Conservation (phyloP, 2,797 vertebrate genomes). For the Enoplosus armatus region DNA sequence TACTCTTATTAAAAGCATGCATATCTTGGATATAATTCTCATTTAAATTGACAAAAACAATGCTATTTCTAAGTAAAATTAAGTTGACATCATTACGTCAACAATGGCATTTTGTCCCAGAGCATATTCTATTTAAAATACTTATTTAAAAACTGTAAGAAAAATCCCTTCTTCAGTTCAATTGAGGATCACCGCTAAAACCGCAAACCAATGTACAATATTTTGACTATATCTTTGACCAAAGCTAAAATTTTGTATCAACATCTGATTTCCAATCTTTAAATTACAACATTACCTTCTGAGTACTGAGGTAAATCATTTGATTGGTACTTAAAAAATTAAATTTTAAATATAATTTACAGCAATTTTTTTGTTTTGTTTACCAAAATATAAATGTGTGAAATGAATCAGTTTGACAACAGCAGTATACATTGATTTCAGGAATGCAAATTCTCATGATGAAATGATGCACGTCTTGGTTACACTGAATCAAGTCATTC, state of each 20-base stretch:
- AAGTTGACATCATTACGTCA: slow-evolving; percentile 74
- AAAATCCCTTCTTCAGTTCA: slow-evolving; percentile 75
- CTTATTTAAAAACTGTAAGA: slow-evolving; percentile 76
- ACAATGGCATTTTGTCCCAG: slow-evolving; percentile 82
- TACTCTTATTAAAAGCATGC: slow-evolving; percentile 86
- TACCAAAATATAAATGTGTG: slow-evolving; percentile 72
- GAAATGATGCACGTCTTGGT: slow-evolving; percentile 20
- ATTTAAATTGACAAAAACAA: slow-evolving; percentile 77
- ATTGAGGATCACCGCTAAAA: slow-evolving; percentile 58
- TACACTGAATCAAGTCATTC: slow-evolving; percentile 21
- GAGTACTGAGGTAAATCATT: slow-evolving; percentile 79
- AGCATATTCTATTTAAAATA: slow-evolving; percentile 82
- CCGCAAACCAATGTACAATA: slow-evolving; percentile 60
- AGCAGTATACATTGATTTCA: slow-evolving; percentile 58
- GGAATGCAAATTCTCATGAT: slow-evolving; percentile 42
- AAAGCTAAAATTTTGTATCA: slow-evolving; percentile 54
- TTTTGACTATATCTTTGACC: slow-evolving; percentile 60
- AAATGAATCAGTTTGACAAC: slow-evolving; percentile 58
- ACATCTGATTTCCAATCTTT: slow-evolving; percentile 60
- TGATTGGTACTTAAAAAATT: slow-evolving; percentile 60
- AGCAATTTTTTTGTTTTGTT: slow-evolving; percentile 45
- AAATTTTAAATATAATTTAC: slow-evolving; percentile 72
- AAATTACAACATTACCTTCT: slow-evolving; percentile 66
- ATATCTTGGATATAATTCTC: slow-evolving; percentile 84
- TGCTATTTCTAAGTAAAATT: slow-evolving; percentile 74